Percentiles rank a stretch among this genome's conserved stretches.
Evolutionary conservation across 1,140 invertebrate genomes (phyloP).

Genomic region (Dreissena polymorpha): DNA sequence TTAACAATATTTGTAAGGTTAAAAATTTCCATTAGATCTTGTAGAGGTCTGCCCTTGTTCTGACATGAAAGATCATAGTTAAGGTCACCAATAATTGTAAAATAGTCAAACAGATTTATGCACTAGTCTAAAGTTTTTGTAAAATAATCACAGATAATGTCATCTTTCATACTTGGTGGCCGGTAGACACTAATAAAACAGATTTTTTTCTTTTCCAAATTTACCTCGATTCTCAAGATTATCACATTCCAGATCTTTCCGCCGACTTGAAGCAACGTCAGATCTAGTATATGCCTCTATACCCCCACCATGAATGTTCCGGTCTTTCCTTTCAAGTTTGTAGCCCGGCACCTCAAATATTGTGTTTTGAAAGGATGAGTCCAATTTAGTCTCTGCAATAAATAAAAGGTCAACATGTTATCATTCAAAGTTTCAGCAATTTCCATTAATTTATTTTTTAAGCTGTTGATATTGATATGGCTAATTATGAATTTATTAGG

Average conservation of each 20-base stretch:
- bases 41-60: conserved; percentile 13
- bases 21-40: conserved; percentile 30
- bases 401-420: no score
- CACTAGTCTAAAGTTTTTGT: conserved; percentile 16
- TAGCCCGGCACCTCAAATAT: no score
- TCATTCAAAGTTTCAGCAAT: not conserved
- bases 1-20: conserved; percentile 21
- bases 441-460: not conserved
- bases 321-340: no score
- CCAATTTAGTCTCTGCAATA: no score
- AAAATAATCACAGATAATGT: conserved; percentile 3
- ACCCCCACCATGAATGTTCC: conserved; percentile 17
- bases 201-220: conserved; percentile 27
- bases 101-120: conserved; percentile 18
- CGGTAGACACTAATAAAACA: conserved; percentile 17
- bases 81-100: conserved; percentile 30
- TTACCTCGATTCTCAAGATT: conserved; percentile 29
- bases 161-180: conserved; percentile 16
- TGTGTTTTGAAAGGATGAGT: no score
- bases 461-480: not conserved
- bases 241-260: conserved; percentile 12
- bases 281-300: not conserved
- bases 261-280: conserved; percentile 13
- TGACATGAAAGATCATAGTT: conserved; percentile 38
- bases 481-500: not conserved